Percentiles rank a stretch among this genome's conserved stretches.
These are phyloP conservation scores for Alcis repandata DNA, from an alignment of 2,888 invertebrate species.

Conservation along the genomic window DNA sequence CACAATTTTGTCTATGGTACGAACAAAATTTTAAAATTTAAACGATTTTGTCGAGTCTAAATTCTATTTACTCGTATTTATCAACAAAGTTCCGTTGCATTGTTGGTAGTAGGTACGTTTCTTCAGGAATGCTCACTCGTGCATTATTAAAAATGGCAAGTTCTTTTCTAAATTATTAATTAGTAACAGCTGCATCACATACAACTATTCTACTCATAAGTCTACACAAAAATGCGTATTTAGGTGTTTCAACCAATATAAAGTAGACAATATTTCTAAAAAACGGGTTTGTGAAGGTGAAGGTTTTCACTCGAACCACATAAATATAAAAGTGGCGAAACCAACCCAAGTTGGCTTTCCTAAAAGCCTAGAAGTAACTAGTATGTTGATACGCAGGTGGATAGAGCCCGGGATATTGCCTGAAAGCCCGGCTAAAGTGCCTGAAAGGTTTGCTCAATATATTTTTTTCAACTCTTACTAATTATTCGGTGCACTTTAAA, in stretches of 20 bases:
- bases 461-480: neutral
- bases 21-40: too few relatives aligned
- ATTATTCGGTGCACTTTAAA: neutral
- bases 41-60: too few relatives aligned
- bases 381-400: constrained; percentile 2
- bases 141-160: too few relatives aligned
- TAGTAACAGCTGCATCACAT: too few relatives aligned
- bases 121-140: too few relatives aligned
- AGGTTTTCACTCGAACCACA: neutral
- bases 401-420: constrained; percentile 3
- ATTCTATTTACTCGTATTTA: too few relatives aligned
- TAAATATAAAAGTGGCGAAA: constrained; percentile 3
- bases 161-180: too few relatives aligned
- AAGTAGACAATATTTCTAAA: neutral
- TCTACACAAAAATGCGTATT: neutral
- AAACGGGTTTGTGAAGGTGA: neutral
- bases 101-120: too few relatives aligned
- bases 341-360: neutral
- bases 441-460: constrained; percentile 8
- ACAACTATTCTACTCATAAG: too few relatives aligned
- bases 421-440: constrained; percentile 8
- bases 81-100: too few relatives aligned
- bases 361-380: neutral
- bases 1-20: neutral
- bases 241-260: neutral